These are phyloP conservation scores for Cotesia typhae DNA, from an alignment of 1,140 invertebrate genomes.

Conservation along the genomic window DNA sequence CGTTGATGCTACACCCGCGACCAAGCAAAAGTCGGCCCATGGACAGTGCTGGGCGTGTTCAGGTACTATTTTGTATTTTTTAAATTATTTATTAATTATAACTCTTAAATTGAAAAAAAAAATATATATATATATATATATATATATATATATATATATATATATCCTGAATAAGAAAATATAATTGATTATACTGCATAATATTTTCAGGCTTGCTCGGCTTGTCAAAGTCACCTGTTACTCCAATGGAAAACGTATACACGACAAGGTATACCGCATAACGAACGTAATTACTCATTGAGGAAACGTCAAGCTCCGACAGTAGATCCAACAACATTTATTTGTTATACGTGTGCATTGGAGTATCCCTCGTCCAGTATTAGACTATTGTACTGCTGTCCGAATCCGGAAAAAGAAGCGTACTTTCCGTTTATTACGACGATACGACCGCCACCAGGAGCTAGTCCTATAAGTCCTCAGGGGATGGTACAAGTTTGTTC, in stretches of 20 bases:
- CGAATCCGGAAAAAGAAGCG: slow-evolving; percentile 84
- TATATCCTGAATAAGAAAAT: too few relatives aligned
- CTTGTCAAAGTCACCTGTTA: slow-evolving; percentile 82
- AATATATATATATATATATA: too few relatives aligned
- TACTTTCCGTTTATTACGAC: slow-evolving; percentile 88
- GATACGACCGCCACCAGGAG: slow-evolving; percentile 80
- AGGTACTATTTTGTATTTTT: slow-evolving; percentile 47
- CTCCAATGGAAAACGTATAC: slow-evolving; percentile 80
- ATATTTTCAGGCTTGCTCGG: slow-evolving; percentile 72
- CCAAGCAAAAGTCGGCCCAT: slow-evolving; percentile 84
- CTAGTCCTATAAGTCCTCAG: slow-evolving; percentile 83
- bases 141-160: too few relatives aligned
- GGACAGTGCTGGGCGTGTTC: slow-evolving; percentile 81
- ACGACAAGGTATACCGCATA: slow-evolving; percentile 74
- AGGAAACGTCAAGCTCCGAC: slow-evolving; percentile 75
- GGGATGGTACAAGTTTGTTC: slow-evolving; percentile 87
- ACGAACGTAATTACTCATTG: slow-evolving; percentile 81
- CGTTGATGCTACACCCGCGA: slow-evolving; percentile 82
- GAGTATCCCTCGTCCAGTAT: slow-evolving; percentile 80
- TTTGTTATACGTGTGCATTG: slow-evolving; percentile 88
- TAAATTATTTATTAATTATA: slow-evolving; percentile 20
- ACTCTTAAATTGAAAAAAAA: too few relatives aligned
- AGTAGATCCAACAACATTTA: slow-evolving; percentile 77
- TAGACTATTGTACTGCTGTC: slow-evolving; percentile 83
- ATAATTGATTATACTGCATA: too few relatives aligned